phyloP scores from a whole-genome alignment of 1,140 invertebrate genomes.

The Chironomus tepperi region DNA sequence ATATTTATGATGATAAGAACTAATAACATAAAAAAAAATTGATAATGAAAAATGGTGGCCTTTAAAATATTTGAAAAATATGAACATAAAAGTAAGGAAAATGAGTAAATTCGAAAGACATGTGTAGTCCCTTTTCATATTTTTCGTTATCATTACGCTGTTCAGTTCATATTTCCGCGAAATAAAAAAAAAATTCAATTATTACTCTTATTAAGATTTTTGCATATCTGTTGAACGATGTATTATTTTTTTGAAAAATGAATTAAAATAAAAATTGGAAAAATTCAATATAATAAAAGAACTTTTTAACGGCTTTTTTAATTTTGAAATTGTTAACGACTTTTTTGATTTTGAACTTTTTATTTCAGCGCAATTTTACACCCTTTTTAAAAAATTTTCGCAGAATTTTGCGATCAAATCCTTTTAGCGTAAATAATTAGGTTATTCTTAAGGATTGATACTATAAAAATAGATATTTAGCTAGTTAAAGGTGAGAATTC shows the following conservation, averaged over 20 bases:
- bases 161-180: neutral
- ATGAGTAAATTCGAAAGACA: neutral
- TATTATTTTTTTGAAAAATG: constrained; percentile 2
- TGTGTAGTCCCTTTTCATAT: neutral
- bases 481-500: no score
- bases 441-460: no score
- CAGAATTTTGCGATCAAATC: neutral
- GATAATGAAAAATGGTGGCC: constrained; percentile 12
- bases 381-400: neutral
- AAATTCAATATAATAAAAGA: neutral
- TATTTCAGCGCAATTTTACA: neutral
- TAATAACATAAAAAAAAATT: constrained; percentile 9
- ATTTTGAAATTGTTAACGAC: no score
- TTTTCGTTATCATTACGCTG: neutral
- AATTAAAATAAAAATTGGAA: neutral
- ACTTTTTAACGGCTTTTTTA: no score
- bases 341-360: neutral
- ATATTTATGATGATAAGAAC: constrained; percentile 14
- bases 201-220: neutral
- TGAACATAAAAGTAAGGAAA: neutral
- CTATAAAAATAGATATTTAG: no score
- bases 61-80: constrained; percentile 3
- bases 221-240: constrained; percentile 12
- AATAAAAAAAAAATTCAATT: neutral
- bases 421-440: no score